Percentiles rank a stretch among this genome's conserved stretches.
These are phyloP conservation scores for Lonchura striata DNA, from an alignment of 2,113 vertebrate species.

Conservation along the genomic window DNA sequence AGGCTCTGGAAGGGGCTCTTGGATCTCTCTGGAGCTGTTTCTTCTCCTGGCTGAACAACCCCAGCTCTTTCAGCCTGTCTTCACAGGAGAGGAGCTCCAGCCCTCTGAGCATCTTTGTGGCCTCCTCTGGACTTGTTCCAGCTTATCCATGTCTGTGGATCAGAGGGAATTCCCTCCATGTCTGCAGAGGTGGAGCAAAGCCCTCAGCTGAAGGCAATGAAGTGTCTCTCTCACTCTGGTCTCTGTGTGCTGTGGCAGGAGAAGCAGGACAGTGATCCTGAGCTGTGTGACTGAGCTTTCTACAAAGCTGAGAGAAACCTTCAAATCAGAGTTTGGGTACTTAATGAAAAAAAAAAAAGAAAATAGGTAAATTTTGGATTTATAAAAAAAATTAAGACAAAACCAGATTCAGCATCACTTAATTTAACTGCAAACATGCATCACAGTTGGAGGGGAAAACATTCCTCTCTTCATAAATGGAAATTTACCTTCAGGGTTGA, in stretches of 20 bases:
- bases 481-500: slow-evolving; percentile 69
- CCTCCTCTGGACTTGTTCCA: neutral
- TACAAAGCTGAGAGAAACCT: neutral
- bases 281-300: neutral
- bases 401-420: neutral
- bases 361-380: neutral
- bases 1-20: neutral
- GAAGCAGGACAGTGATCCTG: neutral
- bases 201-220: neutral
- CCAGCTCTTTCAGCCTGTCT: neutral
- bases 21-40: neutral
- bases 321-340: neutral
- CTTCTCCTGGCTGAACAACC: neutral
- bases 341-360: too few species aligned
- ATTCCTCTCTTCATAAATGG: neutral
- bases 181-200: neutral
- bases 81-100: neutral
- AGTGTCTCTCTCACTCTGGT: fast-evolving
- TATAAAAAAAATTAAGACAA: neutral
- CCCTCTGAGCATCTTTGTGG: neutral
- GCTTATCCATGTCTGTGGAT: neutral
- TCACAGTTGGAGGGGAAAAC: neutral
- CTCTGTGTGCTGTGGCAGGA: neutral
- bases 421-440: neutral
- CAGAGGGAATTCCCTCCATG: neutral